Conservation (phyloP, 2,113 vertebrate species). For the Eulemur macaco region DNA sequence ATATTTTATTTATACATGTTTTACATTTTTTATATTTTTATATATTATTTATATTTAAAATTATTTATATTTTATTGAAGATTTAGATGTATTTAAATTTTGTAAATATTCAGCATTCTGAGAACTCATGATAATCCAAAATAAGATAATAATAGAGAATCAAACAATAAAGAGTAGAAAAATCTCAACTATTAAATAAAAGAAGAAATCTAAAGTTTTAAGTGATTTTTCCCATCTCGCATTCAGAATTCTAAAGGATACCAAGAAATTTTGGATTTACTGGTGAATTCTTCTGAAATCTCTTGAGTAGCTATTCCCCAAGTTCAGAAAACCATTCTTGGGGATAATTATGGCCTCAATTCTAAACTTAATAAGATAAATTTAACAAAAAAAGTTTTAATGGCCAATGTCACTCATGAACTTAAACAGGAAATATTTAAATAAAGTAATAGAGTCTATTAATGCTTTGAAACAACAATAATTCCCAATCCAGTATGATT, state of each 20-base stretch:
- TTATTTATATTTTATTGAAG: neutral
- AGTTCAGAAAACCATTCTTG: neutral
- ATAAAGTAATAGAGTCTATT: neutral
- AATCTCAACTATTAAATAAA: neutral
- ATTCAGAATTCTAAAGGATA: conserved; percentile 11
- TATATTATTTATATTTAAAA: neutral
- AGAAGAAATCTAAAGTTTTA: neutral
- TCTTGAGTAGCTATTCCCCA: neutral
- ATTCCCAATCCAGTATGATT: neutral
- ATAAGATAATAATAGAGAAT: neutral
- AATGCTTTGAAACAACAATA: neutral
- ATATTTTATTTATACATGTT: neutral
- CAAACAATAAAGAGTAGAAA: conserved; percentile 2
- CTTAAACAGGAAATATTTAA: conserved; percentile 1
- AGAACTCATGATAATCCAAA: neutral
- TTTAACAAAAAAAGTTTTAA: conserved; percentile 15
- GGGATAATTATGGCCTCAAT: conserved; percentile 10
- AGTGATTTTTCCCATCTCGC: neutral
- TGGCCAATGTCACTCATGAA: neutral
- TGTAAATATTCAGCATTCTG: neutral
- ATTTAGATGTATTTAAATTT: conserved; percentile 9
- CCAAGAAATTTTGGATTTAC: conserved; percentile 6
- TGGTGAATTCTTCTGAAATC: neutral
- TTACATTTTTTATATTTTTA: no score
- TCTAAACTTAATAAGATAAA: neutral